A percentile compares a stretch with the other conserved stretches of the same genome.
phyloP scores from a whole-genome alignment of 2,797 vertebrate species.

The Coregonus suidteri region DNA sequence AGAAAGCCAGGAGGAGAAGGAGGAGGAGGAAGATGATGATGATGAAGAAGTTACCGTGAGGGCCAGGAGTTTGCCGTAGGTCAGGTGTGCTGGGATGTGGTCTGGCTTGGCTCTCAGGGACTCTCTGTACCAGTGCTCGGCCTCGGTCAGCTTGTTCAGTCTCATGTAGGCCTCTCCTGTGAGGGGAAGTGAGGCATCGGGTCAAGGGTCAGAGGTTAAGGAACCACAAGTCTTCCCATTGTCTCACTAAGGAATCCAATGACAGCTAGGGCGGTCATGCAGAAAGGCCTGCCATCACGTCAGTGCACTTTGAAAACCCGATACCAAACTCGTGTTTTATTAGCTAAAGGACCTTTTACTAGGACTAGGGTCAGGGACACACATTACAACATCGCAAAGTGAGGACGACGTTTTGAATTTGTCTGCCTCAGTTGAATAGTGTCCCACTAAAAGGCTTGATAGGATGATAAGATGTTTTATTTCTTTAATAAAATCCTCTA shows the following conservation, averaged over 20 bases:
- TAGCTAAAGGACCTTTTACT: background rate
- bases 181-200: slow-evolving; percentile 35
- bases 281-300: slow-evolving; percentile 24
- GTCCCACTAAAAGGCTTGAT: background rate
- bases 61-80: slow-evolving; percentile 94
- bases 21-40: slow-evolving; percentile 14
- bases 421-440: slow-evolving; percentile 1
- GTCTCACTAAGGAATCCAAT: slow-evolving; percentile 41
- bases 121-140: slow-evolving; percentile 93
- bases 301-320: slow-evolving; percentile 17
- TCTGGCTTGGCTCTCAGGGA: slow-evolving; percentile 93
- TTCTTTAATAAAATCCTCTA: background rate
- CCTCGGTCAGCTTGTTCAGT: slow-evolving; percentile 88
- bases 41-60: slow-evolving; percentile 81
- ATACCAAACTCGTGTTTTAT: slow-evolving; percentile 13
- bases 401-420: background rate
- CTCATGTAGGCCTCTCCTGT: slow-evolving; percentile 96
- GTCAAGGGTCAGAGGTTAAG: slow-evolving; percentile 50
- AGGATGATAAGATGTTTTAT: background rate
- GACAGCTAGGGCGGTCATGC: slow-evolving; percentile 20
- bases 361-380: background rate
- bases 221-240: slow-evolving; percentile 52
- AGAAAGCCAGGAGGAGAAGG: background rate
- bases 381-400: background rate
- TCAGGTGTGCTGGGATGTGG: slow-evolving; percentile 97